Conservation (phyloP, 1,140 invertebrate species). For the Homalodisca vitripennis region DNA sequence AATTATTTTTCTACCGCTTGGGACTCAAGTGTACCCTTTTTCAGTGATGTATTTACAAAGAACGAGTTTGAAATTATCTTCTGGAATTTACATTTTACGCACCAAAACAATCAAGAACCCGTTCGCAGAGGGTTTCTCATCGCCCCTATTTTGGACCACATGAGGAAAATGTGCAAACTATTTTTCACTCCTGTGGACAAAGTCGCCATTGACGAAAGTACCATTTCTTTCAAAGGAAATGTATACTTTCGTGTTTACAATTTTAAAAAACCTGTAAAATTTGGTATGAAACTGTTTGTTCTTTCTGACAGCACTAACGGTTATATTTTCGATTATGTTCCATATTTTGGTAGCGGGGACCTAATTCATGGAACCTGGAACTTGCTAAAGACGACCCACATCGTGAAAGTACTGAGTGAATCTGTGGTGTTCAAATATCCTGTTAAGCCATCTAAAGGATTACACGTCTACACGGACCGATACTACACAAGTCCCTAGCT, state of each 20-base stretch:
- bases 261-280: slow-evolving; percentile 6
- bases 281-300: slow-evolving; percentile 25
- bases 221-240: background rate
- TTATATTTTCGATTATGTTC: slow-evolving; percentile 11
- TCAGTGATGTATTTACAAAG: background rate
- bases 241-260: slow-evolving; percentile 1
- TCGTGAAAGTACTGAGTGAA: background rate
- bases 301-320: slow-evolving; percentile 6
- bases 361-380: background rate
- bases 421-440: slow-evolving; percentile 5
- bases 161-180: background rate
- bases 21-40: background rate
- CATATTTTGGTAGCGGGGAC: slow-evolving; percentile 9
- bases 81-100: slow-evolving; percentile 21
- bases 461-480: background rate
- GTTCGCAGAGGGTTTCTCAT: slow-evolving; percentile 5
- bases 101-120: background rate
- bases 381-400: slow-evolving; percentile 19
- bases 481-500: slow-evolving; percentile 20
- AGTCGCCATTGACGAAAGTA: background rate
- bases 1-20: slow-evolving; percentile 10
- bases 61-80: background rate
- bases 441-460: background rate
- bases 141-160: background rate
- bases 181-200: background rate